These are phyloP conservation scores for Campodea augens DNA, from an alignment of 1,140 invertebrate genomes.

Conservation along the genomic window DNA sequence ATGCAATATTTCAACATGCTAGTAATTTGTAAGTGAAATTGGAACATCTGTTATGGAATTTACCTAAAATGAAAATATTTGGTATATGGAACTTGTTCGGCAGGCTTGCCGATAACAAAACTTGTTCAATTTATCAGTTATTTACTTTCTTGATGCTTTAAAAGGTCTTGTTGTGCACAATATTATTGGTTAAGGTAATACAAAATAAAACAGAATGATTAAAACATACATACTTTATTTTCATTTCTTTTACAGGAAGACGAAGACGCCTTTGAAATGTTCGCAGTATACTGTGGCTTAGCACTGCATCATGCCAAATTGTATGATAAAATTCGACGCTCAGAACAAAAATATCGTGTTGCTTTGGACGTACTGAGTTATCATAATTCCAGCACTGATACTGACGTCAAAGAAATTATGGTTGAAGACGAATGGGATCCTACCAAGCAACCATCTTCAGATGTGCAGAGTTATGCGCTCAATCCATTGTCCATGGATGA, in stretches of 20 bases:
- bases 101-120: too few relatives aligned
- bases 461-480: slow-evolving; percentile 55
- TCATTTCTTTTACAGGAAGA: slow-evolving; percentile 30
- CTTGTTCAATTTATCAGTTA: too few relatives aligned
- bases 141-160: too few relatives aligned
- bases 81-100: too few relatives aligned
- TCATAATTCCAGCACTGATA: slow-evolving; percentile 53
- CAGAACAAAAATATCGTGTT: slow-evolving; percentile 65
- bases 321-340: slow-evolving; percentile 61
- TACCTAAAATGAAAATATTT: too few relatives aligned
- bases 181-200: slow-evolving; percentile 1
- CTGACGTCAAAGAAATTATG: slow-evolving; percentile 46
- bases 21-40: too few relatives aligned
- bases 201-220: too few relatives aligned
- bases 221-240: too few relatives aligned
- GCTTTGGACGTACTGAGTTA: slow-evolving; percentile 65
- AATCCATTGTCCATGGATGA: slow-evolving; percentile 46
- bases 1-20: too few relatives aligned
- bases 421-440: too few relatives aligned
- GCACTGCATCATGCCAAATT: slow-evolving; percentile 67
- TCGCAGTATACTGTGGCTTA: slow-evolving; percentile 66
- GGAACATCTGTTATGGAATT: too few relatives aligned
- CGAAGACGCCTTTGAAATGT: slow-evolving; percentile 62
- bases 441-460: too few relatives aligned
- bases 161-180: neutral